Percentiles rank a stretch among this genome's conserved stretches.
Evolutionary conservation across 1,140 invertebrate species (phyloP).

Genomic region (Drosophila tani): DNA sequence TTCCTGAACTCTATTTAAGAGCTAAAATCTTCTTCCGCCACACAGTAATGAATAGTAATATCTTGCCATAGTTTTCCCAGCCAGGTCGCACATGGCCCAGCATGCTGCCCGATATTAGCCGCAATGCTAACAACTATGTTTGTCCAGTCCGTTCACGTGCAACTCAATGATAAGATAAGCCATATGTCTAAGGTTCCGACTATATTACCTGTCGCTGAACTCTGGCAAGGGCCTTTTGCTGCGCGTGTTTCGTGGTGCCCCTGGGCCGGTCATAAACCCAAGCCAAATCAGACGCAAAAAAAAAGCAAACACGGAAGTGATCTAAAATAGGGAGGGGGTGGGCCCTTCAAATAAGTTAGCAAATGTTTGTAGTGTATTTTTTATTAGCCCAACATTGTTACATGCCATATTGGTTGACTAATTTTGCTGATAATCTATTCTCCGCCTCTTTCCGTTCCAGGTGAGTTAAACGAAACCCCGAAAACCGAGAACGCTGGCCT

Average conservation of each 20-base stretch:
- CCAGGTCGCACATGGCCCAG: constrained; percentile 7
- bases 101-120: constrained; percentile 5
- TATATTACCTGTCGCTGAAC: constrained; percentile 56
- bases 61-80: neutral
- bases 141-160: constrained; percentile 64
- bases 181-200: constrained; percentile 4
- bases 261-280: constrained; percentile 49
- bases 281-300: constrained; percentile 28
- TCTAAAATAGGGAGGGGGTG: constrained; percentile 5
- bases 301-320: constrained; percentile 39
- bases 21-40: neutral
- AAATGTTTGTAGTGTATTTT: constrained; percentile 28
- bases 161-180: constrained; percentile 70
- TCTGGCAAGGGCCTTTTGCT: constrained; percentile 58
- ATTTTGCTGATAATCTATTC: constrained; percentile 34
- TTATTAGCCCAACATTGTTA: constrained; percentile 13
- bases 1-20: neutral
- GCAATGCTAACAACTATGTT: constrained; percentile 25
- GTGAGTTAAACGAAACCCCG: constrained; percentile 29
- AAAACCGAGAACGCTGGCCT: neutral
- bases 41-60: neutral
- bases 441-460: constrained; percentile 24
- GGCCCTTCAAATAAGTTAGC: constrained; percentile 21
- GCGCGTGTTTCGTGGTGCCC: constrained; percentile 19
- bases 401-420: constrained; percentile 12